Conservation (phyloP, 2,888 invertebrate genomes). For the Adela reaumurella region DNA sequence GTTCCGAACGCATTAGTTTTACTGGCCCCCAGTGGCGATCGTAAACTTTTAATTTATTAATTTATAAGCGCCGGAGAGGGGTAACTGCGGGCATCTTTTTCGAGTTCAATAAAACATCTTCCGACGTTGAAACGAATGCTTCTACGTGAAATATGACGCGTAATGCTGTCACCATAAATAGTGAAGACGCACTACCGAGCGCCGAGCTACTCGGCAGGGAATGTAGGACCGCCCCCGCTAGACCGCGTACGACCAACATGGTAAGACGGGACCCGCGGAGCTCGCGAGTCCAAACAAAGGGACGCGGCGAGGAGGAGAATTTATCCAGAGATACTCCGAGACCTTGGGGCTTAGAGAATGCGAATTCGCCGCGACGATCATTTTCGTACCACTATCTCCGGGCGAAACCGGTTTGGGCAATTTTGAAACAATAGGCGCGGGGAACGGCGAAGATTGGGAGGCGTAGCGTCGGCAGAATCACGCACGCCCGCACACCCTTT, state of each 20-base stretch:
- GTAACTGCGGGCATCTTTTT: background rate
- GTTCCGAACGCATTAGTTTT: background rate
- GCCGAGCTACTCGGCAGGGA: too few species aligned
- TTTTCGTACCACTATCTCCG: slow-evolving; percentile 34
- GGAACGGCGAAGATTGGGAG: background rate
- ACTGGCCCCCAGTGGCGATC: background rate
- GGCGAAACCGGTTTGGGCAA: slow-evolving; percentile 40
- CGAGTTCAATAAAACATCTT: too few species aligned
- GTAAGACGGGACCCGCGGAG: too few species aligned
- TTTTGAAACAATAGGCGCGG: slow-evolving; percentile 40
- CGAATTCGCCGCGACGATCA: slow-evolving; percentile 21
- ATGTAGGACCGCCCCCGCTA: too few species aligned
- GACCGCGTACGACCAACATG: too few species aligned
- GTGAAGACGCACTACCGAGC: too few species aligned
- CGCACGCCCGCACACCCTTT: too few species aligned
- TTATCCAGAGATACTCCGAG: background rate
- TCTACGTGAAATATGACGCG: too few species aligned
- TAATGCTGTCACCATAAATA: too few species aligned
- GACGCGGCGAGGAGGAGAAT: background rate
- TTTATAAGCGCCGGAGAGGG: background rate
- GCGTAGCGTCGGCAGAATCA: background rate
- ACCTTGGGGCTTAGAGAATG: slow-evolving; percentile 15
- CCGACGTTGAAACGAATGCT: too few species aligned
- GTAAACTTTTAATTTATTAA: background rate
- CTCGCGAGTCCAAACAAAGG: too few species aligned